Evolutionary conservation across 2,113 vertebrate species (phyloP).

Genomic region (Notiomystis cincta): DNA sequence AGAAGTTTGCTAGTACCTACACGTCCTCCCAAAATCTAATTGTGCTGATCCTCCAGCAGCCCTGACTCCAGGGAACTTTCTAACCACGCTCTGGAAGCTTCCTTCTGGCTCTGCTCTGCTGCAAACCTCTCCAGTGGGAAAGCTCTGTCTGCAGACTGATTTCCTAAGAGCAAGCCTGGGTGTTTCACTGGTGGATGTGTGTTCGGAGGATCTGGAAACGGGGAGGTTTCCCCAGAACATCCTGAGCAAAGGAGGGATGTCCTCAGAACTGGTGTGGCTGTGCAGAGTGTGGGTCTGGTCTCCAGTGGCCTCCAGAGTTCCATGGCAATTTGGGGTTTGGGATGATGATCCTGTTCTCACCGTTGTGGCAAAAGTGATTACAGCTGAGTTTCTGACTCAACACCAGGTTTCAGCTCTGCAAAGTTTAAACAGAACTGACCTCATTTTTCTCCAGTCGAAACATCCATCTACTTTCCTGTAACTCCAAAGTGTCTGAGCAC

Average conservation of each 20-base stretch:
- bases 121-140: neutral
- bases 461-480: neutral
- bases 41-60: neutral
- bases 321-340: neutral
- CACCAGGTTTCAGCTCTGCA: neutral
- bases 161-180: neutral
- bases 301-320: neutral
- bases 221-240: neutral
- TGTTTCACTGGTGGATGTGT: neutral
- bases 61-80: slow-evolving; percentile 26
- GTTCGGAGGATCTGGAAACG: neutral
- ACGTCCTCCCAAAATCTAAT: neutral
- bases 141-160: neutral
- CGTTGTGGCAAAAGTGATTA: neutral
- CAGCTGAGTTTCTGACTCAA: neutral
- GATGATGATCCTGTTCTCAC: neutral
- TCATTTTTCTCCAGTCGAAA: neutral
- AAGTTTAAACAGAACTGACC: neutral
- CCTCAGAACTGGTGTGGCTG: neutral
- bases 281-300: neutral
- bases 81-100: slow-evolving; percentile 13
- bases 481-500: neutral
- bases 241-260: neutral
- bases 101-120: neutral
- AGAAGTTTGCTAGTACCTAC: slow-evolving; percentile 14